Conservation (phyloP, 1,140 invertebrate genomes). For the Drosophila lini region DNA sequence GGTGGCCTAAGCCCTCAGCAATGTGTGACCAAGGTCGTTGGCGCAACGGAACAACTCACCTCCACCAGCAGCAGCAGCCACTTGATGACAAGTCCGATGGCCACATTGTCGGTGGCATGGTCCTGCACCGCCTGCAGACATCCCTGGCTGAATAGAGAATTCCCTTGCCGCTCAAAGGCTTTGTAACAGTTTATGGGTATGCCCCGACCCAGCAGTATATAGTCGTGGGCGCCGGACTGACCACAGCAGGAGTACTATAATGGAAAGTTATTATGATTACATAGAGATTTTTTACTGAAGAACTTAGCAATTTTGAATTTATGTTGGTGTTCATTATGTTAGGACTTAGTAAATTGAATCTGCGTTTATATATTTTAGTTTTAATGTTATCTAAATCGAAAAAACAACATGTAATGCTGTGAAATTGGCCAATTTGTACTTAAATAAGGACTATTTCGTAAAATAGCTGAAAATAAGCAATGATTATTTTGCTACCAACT, state of each 20-base stretch:
- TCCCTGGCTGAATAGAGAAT: constrained; percentile 51
- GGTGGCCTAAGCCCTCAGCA: constrained; percentile 51
- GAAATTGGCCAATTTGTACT: no score
- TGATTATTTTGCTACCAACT: no score
- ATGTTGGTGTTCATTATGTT: no score
- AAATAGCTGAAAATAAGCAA: no score
- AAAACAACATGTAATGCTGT: no score
- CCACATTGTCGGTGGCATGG: constrained; percentile 69
- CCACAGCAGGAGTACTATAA: constrained; percentile 74
- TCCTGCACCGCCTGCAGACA: constrained; percentile 65
- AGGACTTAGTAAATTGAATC: no score
- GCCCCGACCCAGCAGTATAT: constrained; percentile 54
- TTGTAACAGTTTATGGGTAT: constrained; percentile 69
- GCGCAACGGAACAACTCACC: constrained; percentile 43
- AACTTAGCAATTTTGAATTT: no score
- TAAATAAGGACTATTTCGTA: no score
- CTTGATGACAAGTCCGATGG: constrained; percentile 69
- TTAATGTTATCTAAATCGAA: no score
- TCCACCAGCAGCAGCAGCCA: constrained; percentile 72
- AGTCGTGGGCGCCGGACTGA: constrained; percentile 57
- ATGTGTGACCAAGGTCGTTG: constrained; percentile 52
- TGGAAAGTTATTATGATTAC: no score
- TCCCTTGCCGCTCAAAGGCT: constrained; percentile 34
- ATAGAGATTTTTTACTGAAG: no score
- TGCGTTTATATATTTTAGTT: no score